Percentiles rank a stretch among this genome's conserved stretches.
phyloP scores from a whole-genome alignment of 2,113 vertebrate species.

The Hirundichthys speculiger region DNA sequence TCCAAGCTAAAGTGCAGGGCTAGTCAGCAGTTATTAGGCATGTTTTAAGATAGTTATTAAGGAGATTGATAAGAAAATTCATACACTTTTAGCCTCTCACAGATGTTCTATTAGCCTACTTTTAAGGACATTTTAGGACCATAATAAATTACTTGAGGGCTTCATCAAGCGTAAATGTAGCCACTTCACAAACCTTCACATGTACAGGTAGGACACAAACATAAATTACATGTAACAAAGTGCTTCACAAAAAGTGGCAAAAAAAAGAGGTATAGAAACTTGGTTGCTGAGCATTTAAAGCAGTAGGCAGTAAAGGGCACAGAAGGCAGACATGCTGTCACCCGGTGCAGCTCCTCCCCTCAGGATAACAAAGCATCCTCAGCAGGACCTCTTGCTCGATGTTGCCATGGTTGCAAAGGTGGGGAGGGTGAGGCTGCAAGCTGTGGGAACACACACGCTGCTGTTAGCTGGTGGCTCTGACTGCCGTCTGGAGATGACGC shows the following conservation, averaged over 20 bases:
- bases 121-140: too few relatives aligned
- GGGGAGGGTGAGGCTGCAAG: conserved; percentile 74
- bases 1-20: too few relatives aligned
- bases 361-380: conserved; percentile 58
- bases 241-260: too few relatives aligned
- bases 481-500: conserved; percentile 73
- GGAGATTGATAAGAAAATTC: too few relatives aligned
- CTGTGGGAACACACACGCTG: conserved; percentile 30
- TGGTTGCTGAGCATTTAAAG: not conserved
- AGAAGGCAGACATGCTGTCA: conserved; percentile 40
- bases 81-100: too few relatives aligned
- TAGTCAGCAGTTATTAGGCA: too few relatives aligned
- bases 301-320: conserved; percentile 12
- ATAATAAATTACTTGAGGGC: too few relatives aligned
- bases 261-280: not conserved
- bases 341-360: conserved; percentile 50
- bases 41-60: too few relatives aligned
- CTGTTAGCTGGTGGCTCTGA: conserved; percentile 50
- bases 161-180: too few relatives aligned
- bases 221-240: not conserved
- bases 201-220: too few relatives aligned
- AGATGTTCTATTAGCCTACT: too few relatives aligned
- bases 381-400: conserved; percentile 66
- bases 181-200: too few relatives aligned
- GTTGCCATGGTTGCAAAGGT: conserved; percentile 85